Percentiles rank a stretch among this genome's conserved stretches.
Conservation (phyloP, 2,797 vertebrate genomes). For the Myotis pilosus region DNA sequence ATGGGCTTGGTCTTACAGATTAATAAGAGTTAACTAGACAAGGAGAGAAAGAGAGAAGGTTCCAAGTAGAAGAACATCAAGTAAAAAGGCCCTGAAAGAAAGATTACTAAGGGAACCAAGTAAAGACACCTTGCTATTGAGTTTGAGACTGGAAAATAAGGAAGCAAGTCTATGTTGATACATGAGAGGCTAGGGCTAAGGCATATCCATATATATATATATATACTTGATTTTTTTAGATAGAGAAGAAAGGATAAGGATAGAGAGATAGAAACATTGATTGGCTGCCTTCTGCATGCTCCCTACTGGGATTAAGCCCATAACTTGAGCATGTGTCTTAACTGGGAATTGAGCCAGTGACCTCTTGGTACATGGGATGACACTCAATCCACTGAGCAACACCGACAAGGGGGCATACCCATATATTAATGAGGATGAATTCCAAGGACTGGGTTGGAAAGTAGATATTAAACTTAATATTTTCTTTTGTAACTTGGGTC, state of each 20-base stretch:
- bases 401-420: too few species aligned
- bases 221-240: too few species aligned
- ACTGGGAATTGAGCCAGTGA: too few species aligned
- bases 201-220: neutral
- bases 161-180: neutral
- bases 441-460: neutral
- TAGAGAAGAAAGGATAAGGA: too few species aligned
- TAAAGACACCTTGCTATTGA: neutral
- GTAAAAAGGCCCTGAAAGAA: neutral
- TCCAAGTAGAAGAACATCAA: neutral
- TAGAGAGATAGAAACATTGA: too few species aligned
- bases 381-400: too few species aligned
- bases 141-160: neutral
- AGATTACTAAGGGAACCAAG: neutral
- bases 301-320: too few species aligned
- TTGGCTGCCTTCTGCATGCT: too few species aligned
- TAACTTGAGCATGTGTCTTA: too few species aligned
- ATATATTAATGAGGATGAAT: neutral
- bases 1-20: neutral
- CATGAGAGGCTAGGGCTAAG: neutral
- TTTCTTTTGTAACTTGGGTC: neutral
- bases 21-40: neutral
- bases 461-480: neutral
- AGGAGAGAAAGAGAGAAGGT: neutral
- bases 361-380: too few species aligned